phyloP scores from a whole-genome alignment of 2,113 vertebrate species.

The Cranoglanis bouderius region DNA sequence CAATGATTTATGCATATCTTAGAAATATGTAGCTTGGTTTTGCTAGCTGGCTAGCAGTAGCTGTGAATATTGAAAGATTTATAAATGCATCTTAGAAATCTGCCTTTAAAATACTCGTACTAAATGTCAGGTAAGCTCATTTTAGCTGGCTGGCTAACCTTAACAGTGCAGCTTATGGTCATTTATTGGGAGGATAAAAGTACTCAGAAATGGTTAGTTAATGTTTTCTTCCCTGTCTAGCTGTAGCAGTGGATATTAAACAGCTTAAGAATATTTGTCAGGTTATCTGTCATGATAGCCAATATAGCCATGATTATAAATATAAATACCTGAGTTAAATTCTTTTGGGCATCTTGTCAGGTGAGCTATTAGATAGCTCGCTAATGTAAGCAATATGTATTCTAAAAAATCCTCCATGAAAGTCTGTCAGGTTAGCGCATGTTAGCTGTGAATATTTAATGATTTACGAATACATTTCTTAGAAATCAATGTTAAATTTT shows the following conservation, averaged over 20 bases:
- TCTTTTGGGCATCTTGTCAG: neutral
- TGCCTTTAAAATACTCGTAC: neutral
- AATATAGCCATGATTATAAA: neutral
- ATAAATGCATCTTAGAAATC: neutral
- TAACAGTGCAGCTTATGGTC: neutral
- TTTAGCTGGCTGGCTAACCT: neutral
- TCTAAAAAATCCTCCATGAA: neutral
- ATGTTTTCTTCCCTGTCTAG: neutral
- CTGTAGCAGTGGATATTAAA: neutral
- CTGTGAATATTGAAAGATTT: neutral
- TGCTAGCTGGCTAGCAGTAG: neutral
- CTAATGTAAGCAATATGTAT: neutral
- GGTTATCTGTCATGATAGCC: neutral
- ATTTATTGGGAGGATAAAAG: neutral
- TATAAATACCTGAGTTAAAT: neutral
- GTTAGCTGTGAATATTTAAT: neutral
- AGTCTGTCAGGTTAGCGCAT: neutral
- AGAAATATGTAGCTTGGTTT: too few species aligned
- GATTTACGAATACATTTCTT: neutral
- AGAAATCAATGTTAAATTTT: too few species aligned
- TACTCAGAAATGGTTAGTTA: neutral
- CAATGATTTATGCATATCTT: neutral
- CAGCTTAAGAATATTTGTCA: neutral
- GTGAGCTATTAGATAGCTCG: neutral
- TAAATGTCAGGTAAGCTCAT: neutral